Conservation (phyloP, 2,888 invertebrate genomes). For the Athrips mouffetella region DNA sequence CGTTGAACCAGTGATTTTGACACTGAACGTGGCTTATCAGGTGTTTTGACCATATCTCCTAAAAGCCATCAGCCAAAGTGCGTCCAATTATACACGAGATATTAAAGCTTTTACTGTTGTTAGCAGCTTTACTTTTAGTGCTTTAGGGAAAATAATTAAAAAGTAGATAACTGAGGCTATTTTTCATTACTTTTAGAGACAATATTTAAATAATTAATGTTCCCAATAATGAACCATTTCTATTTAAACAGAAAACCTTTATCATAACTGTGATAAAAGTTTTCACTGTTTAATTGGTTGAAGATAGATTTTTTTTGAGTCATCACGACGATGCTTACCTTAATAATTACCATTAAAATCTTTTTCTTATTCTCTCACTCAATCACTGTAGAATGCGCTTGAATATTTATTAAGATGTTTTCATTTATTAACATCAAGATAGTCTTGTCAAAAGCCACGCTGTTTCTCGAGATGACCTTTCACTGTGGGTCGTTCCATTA, state of each 20-base stretch:
- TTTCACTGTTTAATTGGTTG: no score
- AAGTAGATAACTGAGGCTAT: no score
- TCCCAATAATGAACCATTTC: no score
- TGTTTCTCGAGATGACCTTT: constrained; percentile 25
- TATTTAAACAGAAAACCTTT: no score
- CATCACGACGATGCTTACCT: no score
- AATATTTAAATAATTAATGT: no score
- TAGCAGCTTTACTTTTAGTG: not conserved
- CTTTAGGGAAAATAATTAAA: no score
- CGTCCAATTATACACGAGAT: constrained; percentile 47
- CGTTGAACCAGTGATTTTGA: constrained; percentile 46
- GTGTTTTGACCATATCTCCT: constrained; percentile 64
- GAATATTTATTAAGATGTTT: constrained; percentile 10
- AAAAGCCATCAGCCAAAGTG: constrained; percentile 59
- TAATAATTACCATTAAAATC: no score
- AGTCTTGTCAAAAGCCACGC: not conserved
- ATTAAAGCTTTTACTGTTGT: constrained; percentile 3
- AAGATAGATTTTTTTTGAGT: no score
- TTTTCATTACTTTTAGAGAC: not conserved
- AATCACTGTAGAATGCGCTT: not conserved
- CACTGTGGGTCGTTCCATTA: constrained; percentile 27
- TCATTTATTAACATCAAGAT: constrained; percentile 10
- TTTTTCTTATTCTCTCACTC: constrained; percentile 4
- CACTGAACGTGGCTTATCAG: constrained; percentile 65
- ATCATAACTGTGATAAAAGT: no score